Percentiles rank a stretch among this genome's conserved stretches.
Conservation (phyloP, 2,888 invertebrate genomes). For the Temnothorax rugatulus region DNA sequence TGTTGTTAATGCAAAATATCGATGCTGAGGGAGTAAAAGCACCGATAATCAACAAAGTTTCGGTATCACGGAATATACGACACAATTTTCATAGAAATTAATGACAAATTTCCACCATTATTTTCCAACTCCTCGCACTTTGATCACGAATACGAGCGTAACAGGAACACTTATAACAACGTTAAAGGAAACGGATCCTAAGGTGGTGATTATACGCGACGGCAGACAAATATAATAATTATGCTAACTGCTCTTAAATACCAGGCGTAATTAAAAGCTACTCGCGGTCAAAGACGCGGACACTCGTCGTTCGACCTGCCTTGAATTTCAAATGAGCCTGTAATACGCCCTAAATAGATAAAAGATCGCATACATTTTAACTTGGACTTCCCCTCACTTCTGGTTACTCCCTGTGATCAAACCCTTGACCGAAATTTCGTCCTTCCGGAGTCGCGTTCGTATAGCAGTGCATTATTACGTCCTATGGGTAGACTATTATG, state of each 20-base stretch:
- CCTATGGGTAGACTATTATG: not conserved
- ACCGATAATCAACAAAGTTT: constrained; percentile 25
- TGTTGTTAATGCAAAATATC: constrained; percentile 44
- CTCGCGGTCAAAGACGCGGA: constrained; percentile 13
- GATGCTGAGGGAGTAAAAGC: constrained; percentile 17
- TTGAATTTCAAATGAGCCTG: constrained; percentile 39
- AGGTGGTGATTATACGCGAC: constrained; percentile 4
- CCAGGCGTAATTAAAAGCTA: constrained; percentile 36
- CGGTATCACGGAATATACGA: not conserved
- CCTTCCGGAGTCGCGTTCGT: not conserved
- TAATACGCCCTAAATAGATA: constrained; percentile 17
- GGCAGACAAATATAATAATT: constrained; percentile 13
- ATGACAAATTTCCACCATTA: not conserved
- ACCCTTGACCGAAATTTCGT: constrained; percentile 5
- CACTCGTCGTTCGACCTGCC: not conserved
- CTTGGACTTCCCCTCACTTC: not conserved
- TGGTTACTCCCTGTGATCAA: not conserved
- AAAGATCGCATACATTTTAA: not conserved
- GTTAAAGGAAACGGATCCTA: not conserved
- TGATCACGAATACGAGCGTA: not conserved
- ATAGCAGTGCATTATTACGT: not conserved
- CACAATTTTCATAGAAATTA: constrained; percentile 8
- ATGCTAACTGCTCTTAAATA: constrained; percentile 36
- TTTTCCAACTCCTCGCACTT: not conserved
- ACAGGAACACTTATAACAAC: not conserved